These are phyloP conservation scores for Lindbergichthys nudifrons DNA, from an alignment of 2,797 vertebrate species.

Conservation along the genomic window DNA sequence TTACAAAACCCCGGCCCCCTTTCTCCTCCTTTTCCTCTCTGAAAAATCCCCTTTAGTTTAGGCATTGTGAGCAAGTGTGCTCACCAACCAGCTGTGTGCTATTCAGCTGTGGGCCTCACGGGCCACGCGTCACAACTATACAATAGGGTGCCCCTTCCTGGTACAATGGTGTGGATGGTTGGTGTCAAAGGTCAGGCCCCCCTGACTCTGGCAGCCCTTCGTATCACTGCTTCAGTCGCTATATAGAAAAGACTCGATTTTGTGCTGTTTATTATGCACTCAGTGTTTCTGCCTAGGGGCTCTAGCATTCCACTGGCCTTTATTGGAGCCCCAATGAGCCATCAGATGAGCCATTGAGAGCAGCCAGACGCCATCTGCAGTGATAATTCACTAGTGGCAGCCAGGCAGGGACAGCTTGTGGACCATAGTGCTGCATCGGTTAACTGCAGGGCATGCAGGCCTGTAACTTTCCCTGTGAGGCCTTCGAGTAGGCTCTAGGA, in stretches of 20 bases:
- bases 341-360: constrained; percentile 83
- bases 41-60: constrained; percentile 68
- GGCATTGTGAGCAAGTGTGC: constrained; percentile 82
- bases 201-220: constrained; percentile 72
- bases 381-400: constrained; percentile 75
- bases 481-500: constrained; percentile 41
- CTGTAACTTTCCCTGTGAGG: constrained; percentile 41
- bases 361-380: constrained; percentile 83
- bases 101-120: constrained; percentile 78
- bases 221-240: constrained; percentile 71
- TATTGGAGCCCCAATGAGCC: constrained; percentile 78
- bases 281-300: constrained; percentile 73
- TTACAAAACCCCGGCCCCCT: constrained; percentile 57
- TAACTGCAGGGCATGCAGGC: constrained; percentile 60
- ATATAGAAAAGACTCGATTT: constrained; percentile 73
- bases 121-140: constrained; percentile 80
- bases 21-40: constrained; percentile 60
- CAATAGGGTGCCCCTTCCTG: constrained; percentile 78
- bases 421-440: constrained; percentile 60
- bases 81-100: constrained; percentile 83
- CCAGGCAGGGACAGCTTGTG: constrained; percentile 75
- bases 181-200: constrained; percentile 82
- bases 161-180: constrained; percentile 81
- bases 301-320: constrained; percentile 80
- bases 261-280: constrained; percentile 81